A percentile compares a stretch with the other conserved stretches of the same genome.
phyloP scores from a whole-genome alignment of 2,797 vertebrate species.

The Hemitrygon akajei region DNA sequence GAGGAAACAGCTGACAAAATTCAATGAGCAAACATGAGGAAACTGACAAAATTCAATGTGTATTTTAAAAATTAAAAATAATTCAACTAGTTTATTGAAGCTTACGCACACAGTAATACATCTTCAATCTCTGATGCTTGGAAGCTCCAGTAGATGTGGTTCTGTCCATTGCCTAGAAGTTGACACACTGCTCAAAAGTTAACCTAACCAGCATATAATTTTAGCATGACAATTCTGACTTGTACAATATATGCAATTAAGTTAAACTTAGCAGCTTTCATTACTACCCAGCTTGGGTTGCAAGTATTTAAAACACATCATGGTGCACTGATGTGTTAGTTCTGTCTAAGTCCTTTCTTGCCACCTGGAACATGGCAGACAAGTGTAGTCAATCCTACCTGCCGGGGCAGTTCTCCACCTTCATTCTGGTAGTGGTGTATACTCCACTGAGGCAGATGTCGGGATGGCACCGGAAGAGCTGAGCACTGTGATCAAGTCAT shows the following conservation, averaged over 20 bases:
- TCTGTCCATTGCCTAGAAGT: background rate
- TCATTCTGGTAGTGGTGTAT: too few relatives aligned
- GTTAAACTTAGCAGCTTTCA: background rate
- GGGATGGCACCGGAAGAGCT: too few relatives aligned
- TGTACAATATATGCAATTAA: background rate
- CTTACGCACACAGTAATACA: too few relatives aligned
- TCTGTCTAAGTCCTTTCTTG: too few relatives aligned
- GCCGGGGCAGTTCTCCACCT: too few relatives aligned
- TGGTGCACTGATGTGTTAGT: too few relatives aligned
- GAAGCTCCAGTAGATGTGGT: too few relatives aligned
- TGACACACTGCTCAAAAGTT: background rate
- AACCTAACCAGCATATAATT: background rate
- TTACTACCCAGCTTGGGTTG: background rate
- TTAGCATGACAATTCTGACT: background rate
- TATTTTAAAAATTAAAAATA: background rate
- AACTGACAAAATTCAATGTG: background rate
- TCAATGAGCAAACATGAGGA: background rate
- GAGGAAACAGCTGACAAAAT: background rate
- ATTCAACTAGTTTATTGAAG: background rate
- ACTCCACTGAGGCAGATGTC: too few relatives aligned
- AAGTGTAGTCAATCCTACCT: too few relatives aligned
- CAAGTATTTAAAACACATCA: background rate
- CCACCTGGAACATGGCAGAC: too few relatives aligned
- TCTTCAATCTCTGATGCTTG: too few relatives aligned
- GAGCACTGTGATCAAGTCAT: too few relatives aligned